Evolutionary conservation across 2,797 vertebrate genomes (phyloP), one percentile per base, ranked within the genome.

Genomic region (Galago senegalensis): DNA sequence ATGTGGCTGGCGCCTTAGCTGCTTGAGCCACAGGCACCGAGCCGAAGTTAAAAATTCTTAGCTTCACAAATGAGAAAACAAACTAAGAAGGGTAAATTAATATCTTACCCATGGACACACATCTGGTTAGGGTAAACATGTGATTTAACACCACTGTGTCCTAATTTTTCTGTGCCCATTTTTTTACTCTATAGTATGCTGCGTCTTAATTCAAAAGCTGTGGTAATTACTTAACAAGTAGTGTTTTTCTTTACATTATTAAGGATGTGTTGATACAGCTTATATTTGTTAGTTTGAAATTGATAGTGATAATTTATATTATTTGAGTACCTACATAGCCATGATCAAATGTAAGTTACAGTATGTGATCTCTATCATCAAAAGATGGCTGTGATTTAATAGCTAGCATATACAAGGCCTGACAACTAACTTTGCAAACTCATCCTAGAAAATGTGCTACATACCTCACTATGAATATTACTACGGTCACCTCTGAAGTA

Each of bases 221-320:
- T 77, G 11, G 3, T 87, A 91, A 90, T 63, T 83, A 25, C 29
- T 87, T 72, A 86, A 69, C 49, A 25, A 76, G 10, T 46, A 93
- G 56, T 87, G 14, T 63, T 90, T 77, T 86, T 81, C 69, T 96
- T 89, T 65, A 80, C 20, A 89, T 70, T 91, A 87, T 88, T 91
- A 25, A 85, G 49, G 29, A 94, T 80, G 17, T 67, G 10, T 34
- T 75, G 63, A 94, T 73, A 89, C 21, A 43, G 53, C 12, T n/a
- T 56, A 86, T 20, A 61, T 46, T 85, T 89, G 3, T 69, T 76
- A 70, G 20, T 81, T 86, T 81, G 88, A 92, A 96, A 92, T 1
- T 56, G 29, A 92, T 81, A 23, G 34, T 67, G n/a, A 53, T 92
- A 86, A 69, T 85, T 94, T 73, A 16, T 70, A 56, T 21, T 93